A percentile compares a stretch with the other conserved stretches of the same genome.
Evolutionary conservation across 2,797 vertebrate species (phyloP).

Genomic region (Luscinia megarhynchos): DNA sequence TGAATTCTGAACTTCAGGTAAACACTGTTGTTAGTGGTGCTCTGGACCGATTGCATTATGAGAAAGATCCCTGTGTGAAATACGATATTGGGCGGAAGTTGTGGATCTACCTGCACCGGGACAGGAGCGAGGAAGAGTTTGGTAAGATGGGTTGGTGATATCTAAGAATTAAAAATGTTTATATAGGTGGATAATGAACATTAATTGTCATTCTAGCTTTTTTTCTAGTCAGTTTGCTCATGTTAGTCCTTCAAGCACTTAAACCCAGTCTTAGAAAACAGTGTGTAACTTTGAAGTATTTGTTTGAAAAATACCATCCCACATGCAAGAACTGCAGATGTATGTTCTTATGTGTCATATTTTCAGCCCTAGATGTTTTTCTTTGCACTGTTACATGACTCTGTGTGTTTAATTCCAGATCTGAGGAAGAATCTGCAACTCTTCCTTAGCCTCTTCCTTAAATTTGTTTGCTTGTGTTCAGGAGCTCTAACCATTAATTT

Average conservation of each 20-base stretch:
- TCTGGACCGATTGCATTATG: conserved; percentile 94
- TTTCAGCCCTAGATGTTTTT: background rate
- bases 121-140: conserved; percentile 96
- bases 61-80: conserved; percentile 98
- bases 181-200: background rate
- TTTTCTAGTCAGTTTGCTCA: background rate
- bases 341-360: background rate
- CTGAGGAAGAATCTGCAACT: background rate
- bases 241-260: background rate
- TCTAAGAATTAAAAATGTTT: background rate
- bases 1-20: conserved; percentile 80
- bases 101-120: conserved; percentile 96
- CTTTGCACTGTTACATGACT: background rate
- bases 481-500: background rate
- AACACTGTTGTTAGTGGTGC: conserved; percentile 98
- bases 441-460: background rate
- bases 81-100: conserved; percentile 96
- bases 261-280: background rate
- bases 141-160: conserved; percentile 77
- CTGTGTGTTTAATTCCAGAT: background rate
- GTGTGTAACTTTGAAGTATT: background rate
- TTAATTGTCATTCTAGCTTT: background rate
- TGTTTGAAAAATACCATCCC: background rate
- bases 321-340: background rate
- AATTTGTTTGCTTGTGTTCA: background rate